phyloP scores from a whole-genome alignment of 1,140 invertebrate species.

The Listronotus bonariensis region DNA sequence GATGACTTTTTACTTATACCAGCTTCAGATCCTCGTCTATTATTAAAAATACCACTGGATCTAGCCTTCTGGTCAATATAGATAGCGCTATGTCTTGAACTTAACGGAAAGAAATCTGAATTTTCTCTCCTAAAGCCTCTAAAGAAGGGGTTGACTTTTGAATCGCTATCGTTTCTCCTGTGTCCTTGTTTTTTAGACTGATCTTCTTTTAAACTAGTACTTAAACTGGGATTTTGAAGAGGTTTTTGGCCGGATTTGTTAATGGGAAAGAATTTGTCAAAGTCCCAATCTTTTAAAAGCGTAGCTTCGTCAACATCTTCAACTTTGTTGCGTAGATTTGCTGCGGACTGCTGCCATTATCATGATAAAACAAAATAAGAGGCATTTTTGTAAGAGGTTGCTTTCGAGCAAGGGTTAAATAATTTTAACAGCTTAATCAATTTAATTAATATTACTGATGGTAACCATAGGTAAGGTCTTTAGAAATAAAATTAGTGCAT shows the following conservation, averaged over 20 bases:
- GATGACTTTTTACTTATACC: slow-evolving; percentile 56
- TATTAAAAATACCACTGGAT: slow-evolving; percentile 69
- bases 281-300: slow-evolving; percentile 81
- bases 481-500: too few relatives aligned
- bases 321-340: slow-evolving; percentile 47
- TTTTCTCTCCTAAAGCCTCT: slow-evolving; percentile 80
- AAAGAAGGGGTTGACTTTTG: slow-evolving; percentile 70
- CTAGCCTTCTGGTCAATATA: slow-evolving; percentile 59
- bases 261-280: slow-evolving; percentile 77
- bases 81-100: slow-evolving; percentile 74
- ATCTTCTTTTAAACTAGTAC: slow-evolving; percentile 53
- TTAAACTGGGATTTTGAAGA: slow-evolving; percentile 49
- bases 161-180: slow-evolving; percentile 70
- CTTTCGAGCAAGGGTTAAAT: not conserved
- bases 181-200: slow-evolving; percentile 57
- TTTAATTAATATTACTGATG: too few relatives aligned
- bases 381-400: slow-evolving; percentile 5
- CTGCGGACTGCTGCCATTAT: slow-evolving; percentile 51
- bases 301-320: slow-evolving; percentile 71
- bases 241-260: slow-evolving; percentile 54
- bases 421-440: too few relatives aligned
- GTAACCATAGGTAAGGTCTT: too few relatives aligned
- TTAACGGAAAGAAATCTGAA: slow-evolving; percentile 75
- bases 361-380: slow-evolving; percentile 16
- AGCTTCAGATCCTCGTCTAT: slow-evolving; percentile 65